Percentiles rank a stretch among this genome's conserved stretches.
These are phyloP conservation scores for Cylloceria caligata DNA, from an alignment of 2,888 invertebrate species.

Conservation along the genomic window DNA sequence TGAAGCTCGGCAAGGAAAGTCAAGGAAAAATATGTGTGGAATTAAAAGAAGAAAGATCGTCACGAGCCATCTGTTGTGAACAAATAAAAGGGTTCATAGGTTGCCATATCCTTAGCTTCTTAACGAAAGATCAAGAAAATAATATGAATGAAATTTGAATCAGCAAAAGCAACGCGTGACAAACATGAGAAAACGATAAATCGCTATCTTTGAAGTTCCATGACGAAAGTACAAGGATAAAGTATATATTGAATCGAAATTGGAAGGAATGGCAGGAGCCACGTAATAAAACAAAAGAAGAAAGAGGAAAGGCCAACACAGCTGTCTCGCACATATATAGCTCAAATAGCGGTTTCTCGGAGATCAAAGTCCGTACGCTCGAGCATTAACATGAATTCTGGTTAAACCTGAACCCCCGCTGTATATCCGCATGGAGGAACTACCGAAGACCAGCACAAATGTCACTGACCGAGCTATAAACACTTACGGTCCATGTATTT, in stretches of 20 bases:
- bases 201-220: neutral
- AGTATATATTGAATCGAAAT: neutral
- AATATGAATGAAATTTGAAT: too few relatives aligned
- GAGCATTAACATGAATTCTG: constrained; percentile 79
- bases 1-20: too few relatives aligned
- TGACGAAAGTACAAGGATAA: neutral
- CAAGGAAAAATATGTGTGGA: neutral
- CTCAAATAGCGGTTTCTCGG: constrained; percentile 31
- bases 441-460: constrained; percentile 68
- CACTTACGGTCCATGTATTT: constrained; percentile 45
- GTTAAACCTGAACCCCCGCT: constrained; percentile 78
- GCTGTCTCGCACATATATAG: constrained; percentile 25
- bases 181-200: neutral
- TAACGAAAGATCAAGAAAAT: too few relatives aligned
- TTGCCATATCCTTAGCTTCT: too few relatives aligned
- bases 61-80: neutral
- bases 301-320: constrained; percentile 20
- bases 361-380: constrained; percentile 75
- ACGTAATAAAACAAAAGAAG: neutral
- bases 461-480: constrained; percentile 78
- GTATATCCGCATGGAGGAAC: constrained; percentile 50
- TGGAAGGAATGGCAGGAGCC: constrained; percentile 7
- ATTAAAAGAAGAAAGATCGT: neutral
- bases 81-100: too few relatives aligned
- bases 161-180: too few relatives aligned